Percentiles rank a stretch among this genome's conserved stretches.
Conservation (phyloP, 2,113 vertebrate species). For the Oxyruncus cristatus region DNA sequence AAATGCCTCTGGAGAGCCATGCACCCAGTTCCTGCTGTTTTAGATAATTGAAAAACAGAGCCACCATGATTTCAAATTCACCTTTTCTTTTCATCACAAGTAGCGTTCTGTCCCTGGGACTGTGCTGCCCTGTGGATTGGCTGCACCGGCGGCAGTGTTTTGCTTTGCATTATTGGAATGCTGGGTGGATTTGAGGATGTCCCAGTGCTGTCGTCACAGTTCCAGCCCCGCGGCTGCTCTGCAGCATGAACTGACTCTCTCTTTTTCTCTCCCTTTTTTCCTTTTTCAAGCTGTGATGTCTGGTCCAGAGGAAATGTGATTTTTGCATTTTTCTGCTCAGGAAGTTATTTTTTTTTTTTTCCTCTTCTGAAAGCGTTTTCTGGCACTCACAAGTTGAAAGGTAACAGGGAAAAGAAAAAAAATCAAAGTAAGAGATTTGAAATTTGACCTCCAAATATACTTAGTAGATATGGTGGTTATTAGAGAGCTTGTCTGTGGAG, state of each 20-base stretch:
- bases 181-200: background rate
- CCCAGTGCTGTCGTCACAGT: background rate
- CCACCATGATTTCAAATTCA: background rate
- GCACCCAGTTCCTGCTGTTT: background rate
- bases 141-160: background rate
- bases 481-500: background rate
- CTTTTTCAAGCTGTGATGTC: background rate
- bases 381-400: background rate
- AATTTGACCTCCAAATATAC: background rate
- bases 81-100: background rate
- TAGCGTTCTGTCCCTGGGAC: accelerated
- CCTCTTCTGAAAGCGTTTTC: background rate
- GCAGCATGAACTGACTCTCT: background rate
- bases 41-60: background rate
- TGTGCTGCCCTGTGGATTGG: background rate
- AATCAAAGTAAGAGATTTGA: background rate
- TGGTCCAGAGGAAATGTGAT: background rate
- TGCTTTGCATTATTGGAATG: background rate
- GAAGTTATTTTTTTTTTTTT: background rate
- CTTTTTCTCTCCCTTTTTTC: background rate
- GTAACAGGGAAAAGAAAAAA: background rate
- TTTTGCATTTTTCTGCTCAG: background rate
- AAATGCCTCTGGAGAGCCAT: background rate
- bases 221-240: background rate
- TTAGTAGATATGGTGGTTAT: background rate